Base-by-base conservation (phyloP, 1,140 invertebrate species). In the Drosophila oshimai region DNA sequence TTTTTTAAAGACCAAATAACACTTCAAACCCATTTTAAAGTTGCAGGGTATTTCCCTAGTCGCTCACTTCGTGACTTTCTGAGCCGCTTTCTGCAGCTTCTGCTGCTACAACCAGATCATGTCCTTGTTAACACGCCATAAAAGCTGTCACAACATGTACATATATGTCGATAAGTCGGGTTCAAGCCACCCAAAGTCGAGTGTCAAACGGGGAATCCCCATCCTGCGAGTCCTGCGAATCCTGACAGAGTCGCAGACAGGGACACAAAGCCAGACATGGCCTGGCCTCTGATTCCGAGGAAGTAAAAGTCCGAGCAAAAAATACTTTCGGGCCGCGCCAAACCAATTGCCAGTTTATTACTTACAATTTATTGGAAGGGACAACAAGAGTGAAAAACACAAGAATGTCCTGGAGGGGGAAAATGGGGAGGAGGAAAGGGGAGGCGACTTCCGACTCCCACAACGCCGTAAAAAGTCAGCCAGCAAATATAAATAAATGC, bases 111-210 rank as follows among this genome's bases (percentile, higher is more conserved):
- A 83, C 67, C 58, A 86, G 78, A 88, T 88, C 71, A 88, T 88
- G 75, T 88, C 67, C 83, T 88, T 88, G 84, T 88, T 83, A 83
- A 89, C 84, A 88, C 84, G 74, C 84, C 50, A 83, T 88, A 88
- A 88, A 88, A 83, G 84, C 78, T 88, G 84, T 88, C 78, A 79
- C 79, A 83, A 83, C 84, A 88, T 88, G 84, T 87, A 78, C 44
- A 60, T 50, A 86, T 74, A 72, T 83, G 84, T 88, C 83, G 84
- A 88, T 88, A 83, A 87, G 77, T 87, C 60, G 65, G 58, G 69
- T 76, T 77, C 74, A 75, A 79, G 64, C 53, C 60, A 57, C 45
- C 58, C 54, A 41, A 53, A 55, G 60, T 62, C 74, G 60, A 79
- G 80, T 71, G 79, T 78, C 74, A 83, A 84, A 58, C 39, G 62